Evolutionary conservation across 2,888 invertebrate species (phyloP), one percentile per base, ranked within the genome.

Genomic region (Drosophila rubida): DNA sequence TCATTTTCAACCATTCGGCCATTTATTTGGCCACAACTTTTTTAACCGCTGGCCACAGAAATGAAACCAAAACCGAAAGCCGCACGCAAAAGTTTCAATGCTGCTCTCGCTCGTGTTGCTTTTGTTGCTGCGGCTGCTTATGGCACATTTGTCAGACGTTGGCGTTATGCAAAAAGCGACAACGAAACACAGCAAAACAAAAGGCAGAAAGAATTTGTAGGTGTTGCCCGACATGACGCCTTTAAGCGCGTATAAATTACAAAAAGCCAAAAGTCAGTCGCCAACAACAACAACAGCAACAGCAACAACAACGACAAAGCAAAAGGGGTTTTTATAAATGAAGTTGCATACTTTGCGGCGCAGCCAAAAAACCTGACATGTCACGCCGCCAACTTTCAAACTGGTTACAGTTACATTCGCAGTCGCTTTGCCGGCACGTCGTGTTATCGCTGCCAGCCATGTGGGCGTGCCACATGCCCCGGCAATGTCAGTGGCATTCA

Each of bases 141-240:
- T 87, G 82, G 78, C 81, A 82, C 87, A 89, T 89, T 89, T 89
- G 87, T 89, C 89, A 88, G 88, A 78, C 75, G 84, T 83, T 81
- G 84, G 78, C 84, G 80, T 81, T 88, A 86, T 80, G 80, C 80
- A 78, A 83, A 44, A 79, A 67, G 75, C 71, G 57, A n/a, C 39
- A 37, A 14, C 42, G 61, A 58, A 32, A 32, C 32, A n/a, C n/a
- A 55, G 53, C 53, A 64, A 37, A 45, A 69, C 30, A 68, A 65
- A 60, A 57, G 65, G 63, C 49, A 64, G 74, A 64, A 75, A 80
- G 46, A 70, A 74, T 81, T 85, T 77, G 86, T 83, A 87, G 87
- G 86, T 86, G 86, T 86, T 86, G 83, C 83, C 79, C 67, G 58
- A 85, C 78, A 83, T 83, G 80, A 87, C 87, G 85, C 87, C 82